phyloP scores from a whole-genome alignment of 2,888 invertebrate genomes.

The Volucella bombylans region DNA sequence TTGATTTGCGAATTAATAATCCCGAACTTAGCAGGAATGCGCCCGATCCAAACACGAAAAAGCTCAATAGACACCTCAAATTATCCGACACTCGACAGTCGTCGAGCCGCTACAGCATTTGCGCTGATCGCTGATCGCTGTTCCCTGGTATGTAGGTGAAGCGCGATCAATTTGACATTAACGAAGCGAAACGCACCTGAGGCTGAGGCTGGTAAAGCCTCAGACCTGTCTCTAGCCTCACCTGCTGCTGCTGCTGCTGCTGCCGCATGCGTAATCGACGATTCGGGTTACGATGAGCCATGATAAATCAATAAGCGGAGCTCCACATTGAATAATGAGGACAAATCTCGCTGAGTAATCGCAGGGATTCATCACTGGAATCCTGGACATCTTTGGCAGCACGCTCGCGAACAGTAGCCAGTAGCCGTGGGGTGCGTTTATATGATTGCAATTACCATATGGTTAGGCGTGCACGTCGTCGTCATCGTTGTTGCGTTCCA shows the following conservation, averaged over 20 bases:
- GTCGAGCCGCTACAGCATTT: background rate
- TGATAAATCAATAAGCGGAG: slow-evolving; percentile 73
- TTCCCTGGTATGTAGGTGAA: slow-evolving; percentile 21
- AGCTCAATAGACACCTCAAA: slow-evolving; percentile 64
- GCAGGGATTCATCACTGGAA: slow-evolving; percentile 70
- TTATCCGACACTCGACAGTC: slow-evolving; percentile 45
- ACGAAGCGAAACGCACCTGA: slow-evolving; percentile 69
- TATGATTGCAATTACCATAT: slow-evolving; percentile 74
- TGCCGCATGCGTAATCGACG: background rate
- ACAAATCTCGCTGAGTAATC: slow-evolving; percentile 73
- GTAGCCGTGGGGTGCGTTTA: slow-evolving; percentile 71
- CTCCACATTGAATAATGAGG: slow-evolving; percentile 70
- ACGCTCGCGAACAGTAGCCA: slow-evolving; percentile 64
- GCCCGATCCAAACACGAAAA: slow-evolving; percentile 41
- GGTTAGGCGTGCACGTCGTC: slow-evolving; percentile 57
- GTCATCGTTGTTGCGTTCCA: slow-evolving; percentile 4
- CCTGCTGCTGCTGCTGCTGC: slow-evolving; percentile 36
- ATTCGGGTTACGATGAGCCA: slow-evolving; percentile 50
- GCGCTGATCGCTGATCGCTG: background rate
- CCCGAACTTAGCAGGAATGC: slow-evolving; percentile 45
- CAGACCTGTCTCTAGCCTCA: slow-evolving; percentile 27
- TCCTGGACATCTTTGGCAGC: slow-evolving; percentile 50
- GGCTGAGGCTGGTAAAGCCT: slow-evolving; percentile 27
- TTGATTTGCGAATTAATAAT: slow-evolving; percentile 69
- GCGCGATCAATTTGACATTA: slow-evolving; percentile 63